Percentiles rank a stretch among this genome's conserved stretches.
phyloP scores from a whole-genome alignment of 2,888 invertebrate species.

The Chloromyia formosa region DNA sequence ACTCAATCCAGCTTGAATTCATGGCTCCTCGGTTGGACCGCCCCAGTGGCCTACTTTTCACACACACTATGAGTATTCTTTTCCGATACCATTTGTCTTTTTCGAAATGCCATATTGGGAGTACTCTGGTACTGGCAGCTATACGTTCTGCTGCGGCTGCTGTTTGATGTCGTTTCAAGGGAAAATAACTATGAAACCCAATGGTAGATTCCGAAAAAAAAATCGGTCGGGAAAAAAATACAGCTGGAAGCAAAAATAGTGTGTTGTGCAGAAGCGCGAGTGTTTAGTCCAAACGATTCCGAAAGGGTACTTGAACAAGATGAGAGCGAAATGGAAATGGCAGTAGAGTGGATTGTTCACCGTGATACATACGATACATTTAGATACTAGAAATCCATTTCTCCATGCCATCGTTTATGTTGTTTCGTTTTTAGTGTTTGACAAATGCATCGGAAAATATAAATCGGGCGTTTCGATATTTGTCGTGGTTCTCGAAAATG shows the following conservation, averaged over 20 bases:
- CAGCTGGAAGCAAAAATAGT: not conserved
- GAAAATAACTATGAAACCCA: not conserved
- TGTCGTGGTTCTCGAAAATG: too few species aligned
- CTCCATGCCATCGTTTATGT: not conserved
- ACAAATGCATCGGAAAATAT: not conserved
- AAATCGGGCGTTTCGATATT: too few species aligned
- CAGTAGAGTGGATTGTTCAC: not conserved
- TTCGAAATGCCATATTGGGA: slow-evolving; percentile 1
- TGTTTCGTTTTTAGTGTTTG: not conserved
- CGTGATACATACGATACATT: not conserved
- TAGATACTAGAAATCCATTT: slow-evolving; percentile 1
- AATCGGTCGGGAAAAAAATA: not conserved
- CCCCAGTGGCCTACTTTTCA: slow-evolving; percentile 26
- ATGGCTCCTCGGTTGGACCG: not conserved
- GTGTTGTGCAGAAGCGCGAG: not conserved
- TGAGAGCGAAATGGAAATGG: slow-evolving; percentile 6
- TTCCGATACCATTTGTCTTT: slow-evolving; percentile 22
- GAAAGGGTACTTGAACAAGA: slow-evolving; percentile 3
- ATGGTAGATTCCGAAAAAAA: not conserved
- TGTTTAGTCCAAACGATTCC: slow-evolving; percentile 7
- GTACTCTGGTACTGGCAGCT: not conserved
- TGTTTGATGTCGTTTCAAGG: not conserved
- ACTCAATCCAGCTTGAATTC: too few species aligned
- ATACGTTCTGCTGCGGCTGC: not conserved
- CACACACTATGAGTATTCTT: slow-evolving; percentile 8